Base-by-base conservation (phyloP, 1,140 invertebrate genomes). In the Dreissena polymorpha region DNA sequence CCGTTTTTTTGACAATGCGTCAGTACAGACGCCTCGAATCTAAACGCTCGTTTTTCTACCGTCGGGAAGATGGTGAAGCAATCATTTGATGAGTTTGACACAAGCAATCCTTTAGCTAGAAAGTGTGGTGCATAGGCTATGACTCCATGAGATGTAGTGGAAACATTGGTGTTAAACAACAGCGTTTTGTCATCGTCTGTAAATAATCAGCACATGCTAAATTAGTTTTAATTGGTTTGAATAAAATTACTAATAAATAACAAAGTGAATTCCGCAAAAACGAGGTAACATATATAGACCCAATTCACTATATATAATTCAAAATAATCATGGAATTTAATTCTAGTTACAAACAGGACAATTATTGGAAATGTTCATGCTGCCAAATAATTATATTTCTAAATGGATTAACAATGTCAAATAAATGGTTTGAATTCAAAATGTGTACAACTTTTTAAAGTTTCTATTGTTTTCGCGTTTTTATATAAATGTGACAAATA, bases 81-180 rank as follows among this genome's bases (percentile, higher is more conserved):
- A 18, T 73, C 27, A 10, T n/a, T 25, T n/a, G 21, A 7, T 25
- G 71, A 73, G 1, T 73, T 23, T 16, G 49, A 55, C 1, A 73
- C 55, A 55, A 13, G 6, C 5, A n/a, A 14, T 16, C 53, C 23
- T 13, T 53, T 73, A 13, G 57, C 12, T 60, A 55, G 50, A 18
- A 73, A 23, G 10, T 55, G 51, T 21, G 39, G 50, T 21, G 70
- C 55, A 21, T 72, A 55, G 51, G 70, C 49, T 10, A 72, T 12
- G 53, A 72, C 55, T 18, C 70, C 70, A 72, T 72, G 18, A 23
- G 27, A 25, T 16, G 70, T 72, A 23, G 51, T 25, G 16, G 51
- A 12, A 6, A 72, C 0, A 18, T 3, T 55, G 25, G 70, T 23
- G 16, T 39, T 6, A 7, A 8, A 6, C 13, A 72, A 21, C 16